Base-by-base conservation (phyloP, 2,888 invertebrate genomes). In the Blera fallax region DNA sequence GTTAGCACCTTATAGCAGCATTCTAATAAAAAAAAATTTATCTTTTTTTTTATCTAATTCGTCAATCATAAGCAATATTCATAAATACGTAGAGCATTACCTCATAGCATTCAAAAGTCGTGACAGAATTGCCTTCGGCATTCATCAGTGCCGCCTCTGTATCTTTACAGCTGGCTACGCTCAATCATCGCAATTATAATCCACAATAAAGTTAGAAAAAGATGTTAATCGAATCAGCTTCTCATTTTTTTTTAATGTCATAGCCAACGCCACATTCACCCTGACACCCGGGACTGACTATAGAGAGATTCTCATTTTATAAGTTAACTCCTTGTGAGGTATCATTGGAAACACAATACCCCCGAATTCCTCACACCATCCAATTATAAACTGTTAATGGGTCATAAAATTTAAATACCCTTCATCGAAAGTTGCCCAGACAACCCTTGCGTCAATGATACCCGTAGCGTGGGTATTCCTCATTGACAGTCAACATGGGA, bases 301-400 rank as follows among this genome's bases (percentile, higher is more conserved):
- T 1, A 40, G 52, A 18, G 11, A 32, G 52, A 32, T 52, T 40
- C n/a, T 60, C 50, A 52, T 40, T 60, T 64, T 58, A 67, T 21
- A 65, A 29, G 27, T 45, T 48, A 27, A 54, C 83, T 18, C 48
- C 84, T 74, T 80, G 84, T 74, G 84, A 32, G 84, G 84, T 78
- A 56, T 70, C 52, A 58, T 32, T 50, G 40, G 56, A 16, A 65
- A 32, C 29, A 64, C 62, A 24, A 74, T 80, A 79, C 43, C 34
- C 32, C 43, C 21, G 69, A 64, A 74, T 84, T 58, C 32, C 18
- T 14, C 21, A 40, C 45, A 50, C 76, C 67, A 40, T 70, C 70
- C 76, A 85, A 81, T 72, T 81, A 85, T 81, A 81, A 72, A 72
- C 85, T 72, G 81, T 81, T 85, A 85, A 85, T 81, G 76, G 85